phyloP scores from a whole-genome alignment of 2,797 vertebrate species.

The Pangasius sanitwongsei region DNA sequence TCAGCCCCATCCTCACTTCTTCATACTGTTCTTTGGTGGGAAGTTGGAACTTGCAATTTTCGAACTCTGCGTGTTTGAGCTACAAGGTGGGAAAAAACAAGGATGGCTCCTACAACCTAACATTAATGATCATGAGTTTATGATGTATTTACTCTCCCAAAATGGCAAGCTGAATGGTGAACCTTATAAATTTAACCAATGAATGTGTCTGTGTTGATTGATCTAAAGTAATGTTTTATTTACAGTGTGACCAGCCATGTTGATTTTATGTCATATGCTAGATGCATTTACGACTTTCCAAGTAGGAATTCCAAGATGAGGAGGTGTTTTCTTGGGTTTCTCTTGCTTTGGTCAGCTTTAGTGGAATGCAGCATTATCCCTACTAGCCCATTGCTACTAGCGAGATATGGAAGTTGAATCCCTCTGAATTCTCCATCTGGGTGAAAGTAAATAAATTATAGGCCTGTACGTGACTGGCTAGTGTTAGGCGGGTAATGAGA shows the following conservation, averaged over 20 bases:
- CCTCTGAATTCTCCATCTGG: not conserved
- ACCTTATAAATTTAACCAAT: not conserved
- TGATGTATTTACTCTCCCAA: not conserved
- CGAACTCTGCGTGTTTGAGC: too few relatives aligned
- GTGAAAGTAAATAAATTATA: not conserved
- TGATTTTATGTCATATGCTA: not conserved
- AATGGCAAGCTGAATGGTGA: not conserved
- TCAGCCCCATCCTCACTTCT: not conserved
- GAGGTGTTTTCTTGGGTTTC: not conserved
- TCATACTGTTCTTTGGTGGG: not conserved
- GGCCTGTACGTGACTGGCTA: not conserved
- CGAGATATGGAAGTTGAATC: not conserved
- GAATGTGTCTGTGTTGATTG: not conserved
- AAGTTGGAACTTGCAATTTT: too few relatives aligned
- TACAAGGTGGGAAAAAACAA: too few relatives aligned
- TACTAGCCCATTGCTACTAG: not conserved
- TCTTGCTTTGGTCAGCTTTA: not conserved
- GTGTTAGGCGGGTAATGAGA: slow-evolving; percentile 19
- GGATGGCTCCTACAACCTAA: too few relatives aligned
- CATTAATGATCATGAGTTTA: too few relatives aligned
- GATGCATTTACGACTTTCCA: not conserved
- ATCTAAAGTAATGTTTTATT: not conserved
- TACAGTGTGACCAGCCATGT: not conserved
- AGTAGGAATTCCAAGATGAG: not conserved
- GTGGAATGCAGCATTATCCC: not conserved